phyloP scores from a whole-genome alignment of 2,888 invertebrate species.

The Drosophila mettleri region DNA sequence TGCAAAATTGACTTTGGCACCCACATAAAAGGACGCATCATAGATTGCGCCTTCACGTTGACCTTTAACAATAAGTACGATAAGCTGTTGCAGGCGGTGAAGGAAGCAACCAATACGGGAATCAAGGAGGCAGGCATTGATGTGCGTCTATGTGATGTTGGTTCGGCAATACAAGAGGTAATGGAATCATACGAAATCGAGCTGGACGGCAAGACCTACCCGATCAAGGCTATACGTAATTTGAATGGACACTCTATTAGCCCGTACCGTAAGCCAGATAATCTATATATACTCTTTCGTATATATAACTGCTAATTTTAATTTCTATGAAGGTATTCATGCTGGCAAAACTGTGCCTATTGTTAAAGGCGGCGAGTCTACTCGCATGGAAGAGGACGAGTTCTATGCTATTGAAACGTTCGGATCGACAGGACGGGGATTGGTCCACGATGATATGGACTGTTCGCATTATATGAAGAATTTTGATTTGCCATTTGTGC shows the following conservation, averaged over 20 bases:
- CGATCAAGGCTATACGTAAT: conserved; percentile 98
- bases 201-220: conserved; percentile 97
- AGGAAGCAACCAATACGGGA: conserved; percentile 99
- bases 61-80: conserved; percentile 99
- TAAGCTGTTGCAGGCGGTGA: conserved; percentile 96
- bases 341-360: conserved; percentile 99
- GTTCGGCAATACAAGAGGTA: conserved; percentile 98
- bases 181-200: conserved; percentile 99
- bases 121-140: conserved; percentile 98
- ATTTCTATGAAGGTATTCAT: conserved; percentile 88
- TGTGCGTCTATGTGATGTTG: conserved; percentile 98
- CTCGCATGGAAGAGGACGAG: conserved; percentile 99
- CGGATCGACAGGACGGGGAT: conserved; percentile 97
- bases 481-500: conserved; percentile 96
- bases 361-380: conserved; percentile 98
- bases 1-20: conserved; percentile 99
- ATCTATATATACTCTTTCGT: not conserved
- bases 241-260: conserved; percentile 99
- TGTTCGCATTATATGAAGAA: conserved; percentile 99
- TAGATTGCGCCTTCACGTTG: conserved; percentile 99
- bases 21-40: conserved; percentile 98
- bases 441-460: conserved; percentile 99
- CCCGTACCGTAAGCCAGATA: conserved; percentile 92
- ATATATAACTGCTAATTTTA: not conserved
- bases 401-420: conserved; percentile 99